phyloP scores from a whole-genome alignment of 2,888 invertebrate species.

The Drosophila peninsularis region DNA sequence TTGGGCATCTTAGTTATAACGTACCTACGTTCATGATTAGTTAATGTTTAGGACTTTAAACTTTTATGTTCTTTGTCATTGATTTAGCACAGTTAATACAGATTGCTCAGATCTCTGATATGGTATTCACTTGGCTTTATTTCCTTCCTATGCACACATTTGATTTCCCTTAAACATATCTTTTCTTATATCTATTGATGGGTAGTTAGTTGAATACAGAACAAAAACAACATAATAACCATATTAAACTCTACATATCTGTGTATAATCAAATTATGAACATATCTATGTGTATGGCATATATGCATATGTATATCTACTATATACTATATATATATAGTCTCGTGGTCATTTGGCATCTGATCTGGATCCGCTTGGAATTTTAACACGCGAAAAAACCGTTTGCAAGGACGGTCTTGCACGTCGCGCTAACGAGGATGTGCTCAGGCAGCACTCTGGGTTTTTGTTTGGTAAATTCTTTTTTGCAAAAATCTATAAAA shows the following conservation, averaged over 20 bases:
- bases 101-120: constrained; percentile 7
- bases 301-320: constrained; percentile 36
- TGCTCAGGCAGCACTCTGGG: constrained; percentile 84
- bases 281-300: constrained; percentile 18
- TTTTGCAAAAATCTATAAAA: constrained; percentile 51
- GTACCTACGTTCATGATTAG: constrained; percentile 16
- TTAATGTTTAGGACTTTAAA: constrained; percentile 11
- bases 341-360: constrained; percentile 93
- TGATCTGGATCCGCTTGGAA: constrained; percentile 92
- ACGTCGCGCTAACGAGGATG: constrained; percentile 85
- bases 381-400: constrained; percentile 85
- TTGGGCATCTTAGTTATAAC: constrained; percentile 32
- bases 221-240: constrained; percentile 39
- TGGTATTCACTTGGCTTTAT: constrained; percentile 26
- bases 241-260: constrained; percentile 35
- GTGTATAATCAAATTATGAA: constrained; percentile 36
- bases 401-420: constrained; percentile 84
- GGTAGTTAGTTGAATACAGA: constrained; percentile 41
- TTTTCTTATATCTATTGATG: constrained; percentile 23
- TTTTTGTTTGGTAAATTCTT: constrained; percentile 84
- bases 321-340: constrained; percentile 85
- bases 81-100: constrained; percentile 28
- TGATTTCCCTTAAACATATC: constrained; percentile 22
- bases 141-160: constrained; percentile 38
- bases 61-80: constrained; percentile 12